Evolutionary conservation across 2,113 vertebrate genomes (phyloP).

Genomic region (Prietella phreatophila): DNA sequence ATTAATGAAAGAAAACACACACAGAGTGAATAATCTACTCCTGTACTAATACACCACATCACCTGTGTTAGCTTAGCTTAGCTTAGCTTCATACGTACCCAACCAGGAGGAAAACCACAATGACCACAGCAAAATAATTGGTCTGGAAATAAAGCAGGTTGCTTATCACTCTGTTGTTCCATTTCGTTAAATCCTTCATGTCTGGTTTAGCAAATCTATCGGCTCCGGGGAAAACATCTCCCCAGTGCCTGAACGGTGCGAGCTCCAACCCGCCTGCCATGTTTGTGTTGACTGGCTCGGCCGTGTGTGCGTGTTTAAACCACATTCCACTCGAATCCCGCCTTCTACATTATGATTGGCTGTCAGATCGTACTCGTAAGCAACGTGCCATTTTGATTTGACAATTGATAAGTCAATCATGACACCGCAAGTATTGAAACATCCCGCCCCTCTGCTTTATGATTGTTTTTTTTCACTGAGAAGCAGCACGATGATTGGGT

Average conservation of each 20-base stretch:
- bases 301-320: background rate
- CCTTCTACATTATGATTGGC: background rate
- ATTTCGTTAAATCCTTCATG: slow-evolving; percentile 83
- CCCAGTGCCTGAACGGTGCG: slow-evolving; percentile 84
- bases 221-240: slow-evolving; percentile 85
- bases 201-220: slow-evolving; percentile 87
- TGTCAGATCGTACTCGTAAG: background rate
- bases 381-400: background rate
- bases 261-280: slow-evolving; percentile 81
- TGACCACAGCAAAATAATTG: slow-evolving; percentile 83
- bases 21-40: background rate
- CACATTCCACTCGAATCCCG: background rate
- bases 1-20: background rate
- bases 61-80: background rate
- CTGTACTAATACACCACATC: too few species aligned
- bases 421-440: rapidly evolving
- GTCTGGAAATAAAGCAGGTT: slow-evolving; percentile 95
- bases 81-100: slow-evolving; percentile 77
- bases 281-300: background rate
- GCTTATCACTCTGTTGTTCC: slow-evolving; percentile 95
- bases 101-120: slow-evolving; percentile 83
- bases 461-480: background rate
- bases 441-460: background rate
- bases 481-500: background rate
- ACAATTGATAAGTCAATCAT: background rate